Evolutionary conservation across 1,140 invertebrate species (phyloP).

Genomic region (Tyrophagus putrescentiae): DNA sequence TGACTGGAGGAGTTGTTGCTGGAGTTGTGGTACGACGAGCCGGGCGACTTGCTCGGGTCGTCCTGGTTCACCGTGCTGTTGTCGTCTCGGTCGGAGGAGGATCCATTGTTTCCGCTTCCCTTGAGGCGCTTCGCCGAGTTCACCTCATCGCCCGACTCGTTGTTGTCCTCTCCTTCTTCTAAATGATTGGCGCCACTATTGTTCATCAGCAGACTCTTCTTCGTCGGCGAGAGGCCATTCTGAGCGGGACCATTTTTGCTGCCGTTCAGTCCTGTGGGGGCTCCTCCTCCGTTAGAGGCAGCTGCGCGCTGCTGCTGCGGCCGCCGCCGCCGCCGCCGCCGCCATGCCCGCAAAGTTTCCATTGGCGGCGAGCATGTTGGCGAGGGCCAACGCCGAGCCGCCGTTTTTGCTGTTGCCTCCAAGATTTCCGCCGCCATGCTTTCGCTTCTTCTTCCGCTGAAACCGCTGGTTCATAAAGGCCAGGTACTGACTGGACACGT

Average conservation of each 20-base stretch:
- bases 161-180: background rate
- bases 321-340: background rate
- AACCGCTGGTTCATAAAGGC: slow-evolving; percentile 15
- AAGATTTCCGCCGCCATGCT: too few species aligned
- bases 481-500: background rate
- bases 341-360: background rate
- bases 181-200: background rate
- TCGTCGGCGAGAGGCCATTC: slow-evolving; percentile 12
- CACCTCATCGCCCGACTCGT: background rate
- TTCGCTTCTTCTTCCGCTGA: background rate
- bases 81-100: background rate
- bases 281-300: background rate
- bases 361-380: background rate
- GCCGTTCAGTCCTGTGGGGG: too few species aligned
- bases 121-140: background rate
- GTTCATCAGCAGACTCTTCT: background rate
- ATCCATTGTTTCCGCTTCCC: background rate
- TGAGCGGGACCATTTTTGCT: background rate
- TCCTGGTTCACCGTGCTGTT: background rate
- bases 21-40: background rate
- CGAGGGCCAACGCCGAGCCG: background rate
- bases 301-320: background rate
- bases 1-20: too few species aligned
- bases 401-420: background rate
- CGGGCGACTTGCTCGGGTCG: background rate